These are phyloP conservation scores for Rallus limicola DNA, from an alignment of 2,113 vertebrate genomes.

Conservation along the genomic window DNA sequence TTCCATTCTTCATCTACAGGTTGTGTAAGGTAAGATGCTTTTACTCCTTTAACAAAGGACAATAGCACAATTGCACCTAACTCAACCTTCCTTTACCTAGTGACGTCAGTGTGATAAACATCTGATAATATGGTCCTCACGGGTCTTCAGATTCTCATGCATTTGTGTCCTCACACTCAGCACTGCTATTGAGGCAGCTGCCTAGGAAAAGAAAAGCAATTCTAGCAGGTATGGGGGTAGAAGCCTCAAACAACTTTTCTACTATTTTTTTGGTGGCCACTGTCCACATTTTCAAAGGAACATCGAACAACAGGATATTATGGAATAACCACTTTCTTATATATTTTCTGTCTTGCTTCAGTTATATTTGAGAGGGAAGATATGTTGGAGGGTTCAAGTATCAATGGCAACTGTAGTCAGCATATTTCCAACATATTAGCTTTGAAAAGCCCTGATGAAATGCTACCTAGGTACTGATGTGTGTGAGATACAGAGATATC, in stretches of 20 bases:
- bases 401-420: neutral
- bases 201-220: neutral
- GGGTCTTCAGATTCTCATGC: neutral
- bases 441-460: neutral
- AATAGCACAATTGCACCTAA: neutral
- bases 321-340: neutral
- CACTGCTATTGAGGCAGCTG: neutral
- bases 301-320: neutral
- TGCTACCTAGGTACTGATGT: neutral
- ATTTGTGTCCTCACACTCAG: neutral
- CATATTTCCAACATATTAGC: neutral
- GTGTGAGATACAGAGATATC: neutral
- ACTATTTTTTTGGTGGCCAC: neutral
- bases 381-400: neutral
- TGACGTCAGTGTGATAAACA: neutral
- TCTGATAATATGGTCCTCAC: rapidly evolving
- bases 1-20: neutral
- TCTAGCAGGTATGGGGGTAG: neutral
- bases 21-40: neutral
- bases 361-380: neutral
- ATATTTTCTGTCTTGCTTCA: neutral
- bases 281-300: neutral
- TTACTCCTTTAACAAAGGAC: neutral
- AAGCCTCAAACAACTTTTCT: neutral
- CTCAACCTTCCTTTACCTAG: neutral